Conservation (phyloP, 2,888 invertebrate species). For the Notodonta ziczac region DNA sequence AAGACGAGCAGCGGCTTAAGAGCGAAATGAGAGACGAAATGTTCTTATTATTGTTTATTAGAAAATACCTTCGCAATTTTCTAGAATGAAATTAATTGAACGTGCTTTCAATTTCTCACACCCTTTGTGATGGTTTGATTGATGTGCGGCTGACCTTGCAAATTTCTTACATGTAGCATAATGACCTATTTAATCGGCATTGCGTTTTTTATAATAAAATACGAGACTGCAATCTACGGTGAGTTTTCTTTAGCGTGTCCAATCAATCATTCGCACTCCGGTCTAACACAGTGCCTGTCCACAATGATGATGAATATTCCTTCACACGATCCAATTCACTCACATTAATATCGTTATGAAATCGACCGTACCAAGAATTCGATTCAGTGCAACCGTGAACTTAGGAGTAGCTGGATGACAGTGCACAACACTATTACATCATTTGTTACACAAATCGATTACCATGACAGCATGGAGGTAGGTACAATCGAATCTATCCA, state of each 20-base stretch:
- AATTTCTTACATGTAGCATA: constrained; percentile 27
- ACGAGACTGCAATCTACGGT: constrained; percentile 40
- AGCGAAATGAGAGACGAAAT: constrained; percentile 35
- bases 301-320: constrained; percentile 61
- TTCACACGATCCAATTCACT: constrained; percentile 56
- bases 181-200: constrained; percentile 20
- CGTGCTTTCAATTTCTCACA: constrained; percentile 14
- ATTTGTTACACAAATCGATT: constrained; percentile 62
- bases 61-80: constrained; percentile 21
- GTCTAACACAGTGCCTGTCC: constrained; percentile 59
- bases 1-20: constrained; percentile 29
- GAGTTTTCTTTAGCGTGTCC: constrained; percentile 51
- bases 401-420: constrained; percentile 51
- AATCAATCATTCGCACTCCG: constrained; percentile 55
- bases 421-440: constrained; percentile 60
- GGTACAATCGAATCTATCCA: constrained; percentile 44
- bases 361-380: constrained; percentile 52
- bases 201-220: constrained; percentile 30
- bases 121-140: constrained; percentile 37
- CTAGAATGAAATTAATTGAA: constrained; percentile 27
- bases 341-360: constrained; percentile 58
- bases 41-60: constrained; percentile 22
- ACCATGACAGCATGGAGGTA: constrained; percentile 52
- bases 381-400: constrained; percentile 59
- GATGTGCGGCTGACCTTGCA: constrained; percentile 42